Conservation (phyloP, 2,797 vertebrate species). For the Cossypha caffra region DNA sequence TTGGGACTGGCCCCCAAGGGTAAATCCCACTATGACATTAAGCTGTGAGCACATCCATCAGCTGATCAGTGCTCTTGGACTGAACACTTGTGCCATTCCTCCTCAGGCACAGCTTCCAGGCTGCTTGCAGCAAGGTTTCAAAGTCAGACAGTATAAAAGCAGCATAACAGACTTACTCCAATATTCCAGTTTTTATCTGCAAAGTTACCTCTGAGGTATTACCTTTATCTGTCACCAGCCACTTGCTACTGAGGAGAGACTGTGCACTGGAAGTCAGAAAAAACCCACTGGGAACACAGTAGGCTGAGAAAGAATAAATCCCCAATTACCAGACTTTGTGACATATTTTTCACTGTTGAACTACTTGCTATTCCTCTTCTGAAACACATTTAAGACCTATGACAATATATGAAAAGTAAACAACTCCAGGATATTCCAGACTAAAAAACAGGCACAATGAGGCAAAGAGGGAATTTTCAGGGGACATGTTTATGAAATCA, state of each 20-base stretch:
- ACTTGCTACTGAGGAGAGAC: not conserved
- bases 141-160: not conserved
- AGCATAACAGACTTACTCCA: not conserved
- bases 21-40: not conserved
- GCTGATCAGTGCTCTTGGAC: not conserved
- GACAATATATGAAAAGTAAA: not conserved
- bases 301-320: not conserved
- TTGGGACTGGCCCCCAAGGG: not conserved
- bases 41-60: not conserved
- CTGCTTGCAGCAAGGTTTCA: not conserved
- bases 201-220: not conserved
- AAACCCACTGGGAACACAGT: not conserved
- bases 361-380: not conserved
- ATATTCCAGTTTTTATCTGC: not conserved
- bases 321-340: not conserved
- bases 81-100: not conserved
- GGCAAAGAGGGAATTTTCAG: not conserved
- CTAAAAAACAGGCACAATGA: not conserved
- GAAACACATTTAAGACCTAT: not conserved
- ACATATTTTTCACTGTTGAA: not conserved
- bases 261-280: not conserved
- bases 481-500: not conserved
- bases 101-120: not conserved
- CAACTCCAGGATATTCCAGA: not conserved
- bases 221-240: not conserved